phyloP scores from a whole-genome alignment of 2,113 vertebrate genomes.

The Embiotoca jacksoni region DNA sequence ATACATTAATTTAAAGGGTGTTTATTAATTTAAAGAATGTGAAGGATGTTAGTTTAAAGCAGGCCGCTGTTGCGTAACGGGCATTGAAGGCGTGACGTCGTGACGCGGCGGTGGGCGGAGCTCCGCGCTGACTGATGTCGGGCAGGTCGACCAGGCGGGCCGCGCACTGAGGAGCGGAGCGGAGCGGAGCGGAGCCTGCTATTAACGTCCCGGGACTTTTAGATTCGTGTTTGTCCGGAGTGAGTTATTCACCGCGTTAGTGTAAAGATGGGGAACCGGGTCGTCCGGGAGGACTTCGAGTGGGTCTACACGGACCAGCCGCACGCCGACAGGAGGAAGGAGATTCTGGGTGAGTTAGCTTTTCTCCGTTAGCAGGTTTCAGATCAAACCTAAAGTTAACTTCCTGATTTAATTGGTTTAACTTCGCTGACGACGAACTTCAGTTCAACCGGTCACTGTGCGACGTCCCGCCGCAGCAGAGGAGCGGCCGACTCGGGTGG shows the following conservation, averaged over 20 bases:
- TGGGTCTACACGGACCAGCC: constrained; percentile 97
- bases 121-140: too few species aligned
- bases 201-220: background rate
- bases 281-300: constrained; percentile 92
- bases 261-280: constrained; percentile 88
- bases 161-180: background rate
- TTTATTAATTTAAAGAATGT: too few species aligned
- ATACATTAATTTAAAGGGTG: too few species aligned
- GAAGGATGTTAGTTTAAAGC: too few species aligned
- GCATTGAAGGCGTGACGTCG: too few species aligned
- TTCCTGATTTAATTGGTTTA: too few species aligned
- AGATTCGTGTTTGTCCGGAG: background rate
- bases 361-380: background rate
- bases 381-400: too few species aligned
- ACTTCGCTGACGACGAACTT: too few species aligned
- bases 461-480: too few species aligned
- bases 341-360: constrained; percentile 90
- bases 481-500: too few species aligned
- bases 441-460: background rate
- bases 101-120: too few species aligned
- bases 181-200: background rate
- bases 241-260: background rate
- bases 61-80: too few species aligned
- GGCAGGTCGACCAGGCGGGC: background rate
- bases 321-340: constrained; percentile 90